Evolutionary conservation across 2,113 vertebrate species (phyloP).

Genomic region (Phainopepla nitens): DNA sequence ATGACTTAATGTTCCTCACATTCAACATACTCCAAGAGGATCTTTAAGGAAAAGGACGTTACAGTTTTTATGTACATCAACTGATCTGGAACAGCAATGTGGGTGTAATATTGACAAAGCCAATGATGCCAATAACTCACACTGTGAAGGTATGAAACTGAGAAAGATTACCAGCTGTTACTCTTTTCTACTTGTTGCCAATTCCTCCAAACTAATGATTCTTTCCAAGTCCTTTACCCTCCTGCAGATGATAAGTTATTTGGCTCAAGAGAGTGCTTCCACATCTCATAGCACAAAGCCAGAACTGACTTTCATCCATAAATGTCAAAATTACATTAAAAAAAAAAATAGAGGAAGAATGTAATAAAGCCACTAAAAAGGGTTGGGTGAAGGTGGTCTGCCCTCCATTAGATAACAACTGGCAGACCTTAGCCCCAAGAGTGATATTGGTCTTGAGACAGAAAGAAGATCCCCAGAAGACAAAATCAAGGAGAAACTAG

Average conservation of each 20-base stretch:
- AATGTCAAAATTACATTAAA: background rate
- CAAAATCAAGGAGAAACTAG: background rate
- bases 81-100: background rate
- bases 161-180: conserved; percentile 42
- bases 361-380: background rate
- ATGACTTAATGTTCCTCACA: conserved; percentile 5
- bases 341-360: background rate
- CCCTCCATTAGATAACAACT: background rate
- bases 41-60: conserved; percentile 29
- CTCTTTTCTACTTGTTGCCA: background rate
- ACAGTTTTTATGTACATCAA: conserved; percentile 4
- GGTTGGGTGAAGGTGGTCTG: background rate
- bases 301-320: background rate
- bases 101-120: conserved; percentile 18
- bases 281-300: background rate
- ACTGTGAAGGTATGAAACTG: conserved; percentile 27
- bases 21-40: conserved; percentile 10
- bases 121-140: background rate
- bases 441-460: background rate
- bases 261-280: background rate
- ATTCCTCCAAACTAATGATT: background rate
- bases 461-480: background rate
- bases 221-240: background rate
- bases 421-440: background rate
- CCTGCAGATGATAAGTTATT: background rate